These are phyloP conservation scores for Bos indicus DNA, from an alignment of 2,113 vertebrate genomes.

Conservation along the genomic window DNA sequence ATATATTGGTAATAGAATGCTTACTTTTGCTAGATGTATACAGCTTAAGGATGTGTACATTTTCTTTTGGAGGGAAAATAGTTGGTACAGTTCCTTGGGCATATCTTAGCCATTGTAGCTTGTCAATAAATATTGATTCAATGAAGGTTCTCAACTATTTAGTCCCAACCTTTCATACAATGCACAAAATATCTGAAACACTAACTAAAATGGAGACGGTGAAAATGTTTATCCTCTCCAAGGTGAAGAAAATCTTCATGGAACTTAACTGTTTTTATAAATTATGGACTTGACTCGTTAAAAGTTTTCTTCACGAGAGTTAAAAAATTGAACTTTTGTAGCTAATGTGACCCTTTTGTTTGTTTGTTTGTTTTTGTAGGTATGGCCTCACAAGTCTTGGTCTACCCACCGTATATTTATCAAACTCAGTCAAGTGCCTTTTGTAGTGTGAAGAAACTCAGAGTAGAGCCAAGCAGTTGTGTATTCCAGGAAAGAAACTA, in stretches of 20 bases:
- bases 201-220: not conserved
- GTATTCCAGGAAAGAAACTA: constrained; percentile 96
- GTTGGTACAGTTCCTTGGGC: not conserved
- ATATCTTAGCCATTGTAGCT: not conserved
- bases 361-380: constrained; percentile 80
- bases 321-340: not conserved
- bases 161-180: not conserved
- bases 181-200: not conserved
- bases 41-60: not conserved
- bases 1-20: constrained; percentile 4
- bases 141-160: not conserved
- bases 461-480: constrained; percentile 97
- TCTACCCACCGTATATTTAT: constrained; percentile 99
- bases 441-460: constrained; percentile 99
- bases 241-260: not conserved
- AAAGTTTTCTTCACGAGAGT: constrained; percentile 13
- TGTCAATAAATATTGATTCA: not conserved
- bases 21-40: not conserved
- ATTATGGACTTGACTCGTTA: not conserved
- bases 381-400: constrained; percentile 99
- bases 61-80: not conserved
- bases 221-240: not conserved
- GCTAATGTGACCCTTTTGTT: not conserved
- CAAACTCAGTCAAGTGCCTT: constrained; percentile 99
- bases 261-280: constrained; percentile 25